Evolutionary conservation across 1,140 invertebrate species (phyloP), one percentile per base, ranked within the genome.

Genomic region (Lordiphosa clarofinis): DNA sequence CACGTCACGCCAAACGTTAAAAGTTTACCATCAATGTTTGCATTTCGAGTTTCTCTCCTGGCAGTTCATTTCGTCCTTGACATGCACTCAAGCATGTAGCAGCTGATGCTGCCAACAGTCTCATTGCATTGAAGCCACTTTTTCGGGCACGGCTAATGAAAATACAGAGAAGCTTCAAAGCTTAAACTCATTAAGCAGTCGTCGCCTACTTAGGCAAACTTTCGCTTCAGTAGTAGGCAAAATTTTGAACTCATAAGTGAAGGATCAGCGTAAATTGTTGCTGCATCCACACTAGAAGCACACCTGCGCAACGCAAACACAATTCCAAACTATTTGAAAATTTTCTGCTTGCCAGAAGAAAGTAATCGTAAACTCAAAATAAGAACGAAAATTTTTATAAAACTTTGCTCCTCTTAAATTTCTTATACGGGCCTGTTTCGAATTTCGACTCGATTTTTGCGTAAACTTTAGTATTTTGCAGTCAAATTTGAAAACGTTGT

Each of bases 51-150:
- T 71, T 65, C 50, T 55, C 65, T 70, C 66, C 66, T 70, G 65
- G 65, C 66, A 70, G 66, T 69, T 73, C 66, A 81, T 79, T 82
- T 81, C 76, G 76, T 75, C 75, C 76, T 81, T 81, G 76, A 72
- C 67, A 68, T 72, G 46, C 62, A 52, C 40, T 31, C 38, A 46
- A 33, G 50, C 38, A 36, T 59, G 47, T 58, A 31, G 40, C 28
- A 15, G 36, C 49, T 11, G 31, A 6, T 38, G 8, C 33, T 3
- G 28, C 40, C 21, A 15, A 19, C 31, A 15, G 48, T 66, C 38
- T 68, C 49, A 56, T 39, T 15, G 36, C 21, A 40, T 33, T 10
- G 39, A 28, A 59, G 38, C 24, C 50, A 43, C 31, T 50, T 55
- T 44, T 40, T 38, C 40, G 43, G 39, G 53, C 13, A 31, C 12